Percentiles rank a stretch among this genome's conserved stretches.
Conservation (phyloP, 1,140 invertebrate species). For the Drosophila elegans region DNA sequence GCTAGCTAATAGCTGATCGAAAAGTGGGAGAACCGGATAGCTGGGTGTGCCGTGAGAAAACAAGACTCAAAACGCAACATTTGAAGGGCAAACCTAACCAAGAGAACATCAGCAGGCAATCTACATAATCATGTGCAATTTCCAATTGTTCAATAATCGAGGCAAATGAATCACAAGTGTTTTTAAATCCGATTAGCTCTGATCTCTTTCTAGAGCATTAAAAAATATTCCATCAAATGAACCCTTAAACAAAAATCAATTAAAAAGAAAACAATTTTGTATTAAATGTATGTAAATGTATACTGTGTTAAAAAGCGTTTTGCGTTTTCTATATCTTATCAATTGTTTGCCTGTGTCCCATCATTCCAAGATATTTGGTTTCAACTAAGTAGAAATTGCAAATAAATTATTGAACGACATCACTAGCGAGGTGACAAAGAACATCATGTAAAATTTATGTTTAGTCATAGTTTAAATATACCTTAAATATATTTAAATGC, state of each 20-base stretch:
- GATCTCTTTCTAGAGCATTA: slow-evolving; percentile 62
- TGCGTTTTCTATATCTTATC: slow-evolving; percentile 53
- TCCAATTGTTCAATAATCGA: slow-evolving; percentile 37
- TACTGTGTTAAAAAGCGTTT: slow-evolving; percentile 40
- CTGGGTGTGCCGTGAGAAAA: slow-evolving; percentile 73
- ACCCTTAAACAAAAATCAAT: slow-evolving; percentile 9
- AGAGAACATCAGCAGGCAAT: slow-evolving; percentile 42
- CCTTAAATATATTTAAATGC: slow-evolving; percentile 80
- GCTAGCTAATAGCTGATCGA: slow-evolving; percentile 4
- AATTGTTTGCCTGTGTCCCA: slow-evolving; percentile 64
- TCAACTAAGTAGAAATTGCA: slow-evolving; percentile 54
- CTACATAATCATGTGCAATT: slow-evolving; percentile 64
- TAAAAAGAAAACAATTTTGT: neutral
- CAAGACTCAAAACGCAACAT: slow-evolving; percentile 76
- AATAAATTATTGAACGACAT: slow-evolving; percentile 56
- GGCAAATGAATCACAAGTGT: slow-evolving; percentile 1
- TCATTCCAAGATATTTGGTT: slow-evolving; percentile 72
- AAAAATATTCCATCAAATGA: slow-evolving; percentile 31
- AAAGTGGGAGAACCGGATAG: slow-evolving; percentile 8
- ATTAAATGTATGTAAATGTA: slow-evolving; percentile 43
- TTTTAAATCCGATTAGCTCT: slow-evolving; percentile 33
- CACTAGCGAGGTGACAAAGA: slow-evolving; percentile 54
- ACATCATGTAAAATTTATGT: slow-evolving; percentile 76
- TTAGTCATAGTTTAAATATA: slow-evolving; percentile 84
- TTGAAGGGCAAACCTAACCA: slow-evolving; percentile 59